Evolutionary conservation across 2,888 invertebrate species (phyloP), one percentile per base, ranked within the genome.

Genomic region (Drosophila colorata): DNA sequence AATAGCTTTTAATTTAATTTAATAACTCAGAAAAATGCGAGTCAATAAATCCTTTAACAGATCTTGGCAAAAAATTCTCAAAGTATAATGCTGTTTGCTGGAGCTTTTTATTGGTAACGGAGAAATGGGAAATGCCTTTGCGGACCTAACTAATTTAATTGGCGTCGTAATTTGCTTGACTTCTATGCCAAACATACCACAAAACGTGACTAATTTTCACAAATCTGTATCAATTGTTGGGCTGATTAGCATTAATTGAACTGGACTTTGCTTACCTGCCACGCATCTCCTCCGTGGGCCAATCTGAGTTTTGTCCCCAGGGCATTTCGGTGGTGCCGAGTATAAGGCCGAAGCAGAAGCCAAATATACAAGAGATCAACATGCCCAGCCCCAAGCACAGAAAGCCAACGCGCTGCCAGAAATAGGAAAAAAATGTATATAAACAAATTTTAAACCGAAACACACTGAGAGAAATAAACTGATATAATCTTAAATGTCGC

Each of bases 271-370:
- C 86, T 90, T 90, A 95, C 95, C 95, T 94, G 84, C 94, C 95
- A 82, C 95, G 95, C 96, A 96, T 96, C 91, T 96, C 96, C 74
- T 95, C 95, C 0, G 96, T 96, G 2, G 96, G 96, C 95, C 96
- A 96, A 76, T 95, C 95, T 5, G 94, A 94, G 70, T 94, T 94
- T 25, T 79, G 81, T 8, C 95, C 96, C 95, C 96, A 96, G 2
- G 96, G 96, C 95, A 95, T 95, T 81, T 94, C 94, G 0, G 95
- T 95, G 2, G 95, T 94, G 4, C 95, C 95, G 79, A 96, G 92
- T 67, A 96, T 94, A 3, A 96, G 92, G 9, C 97, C 97, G 85
- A 96, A 96, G 74, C 96, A 93, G 80, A 96, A 96, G n/a, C 97
- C 97, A 90, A 96, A 95, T 0, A 95, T 69, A 46, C 96, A 92